These are phyloP conservation scores for Psettodes erumei DNA, from an alignment of 2,113 vertebrate species.

Conservation along the genomic window DNA sequence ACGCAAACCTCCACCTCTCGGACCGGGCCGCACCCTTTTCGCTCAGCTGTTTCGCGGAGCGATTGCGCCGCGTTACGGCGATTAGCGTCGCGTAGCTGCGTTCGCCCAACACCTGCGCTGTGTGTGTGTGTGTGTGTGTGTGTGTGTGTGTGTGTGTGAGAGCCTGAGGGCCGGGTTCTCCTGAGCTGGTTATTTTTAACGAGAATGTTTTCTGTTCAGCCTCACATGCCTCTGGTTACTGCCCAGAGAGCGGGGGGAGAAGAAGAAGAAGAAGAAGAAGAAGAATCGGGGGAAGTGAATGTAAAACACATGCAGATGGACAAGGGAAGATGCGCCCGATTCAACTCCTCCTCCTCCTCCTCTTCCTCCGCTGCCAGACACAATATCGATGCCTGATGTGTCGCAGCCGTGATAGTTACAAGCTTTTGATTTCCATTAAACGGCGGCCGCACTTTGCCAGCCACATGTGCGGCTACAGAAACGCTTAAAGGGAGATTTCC, in stretches of 20 bases:
- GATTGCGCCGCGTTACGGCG: not conserved
- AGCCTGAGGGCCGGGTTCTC: constrained; percentile 41
- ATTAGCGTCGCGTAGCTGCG: not conserved
- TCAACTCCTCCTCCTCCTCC: not conserved
- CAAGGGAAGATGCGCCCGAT: not conserved
- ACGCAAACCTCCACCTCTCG: too few relatives aligned
- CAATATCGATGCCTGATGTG: not conserved
- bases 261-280: too few relatives aligned
- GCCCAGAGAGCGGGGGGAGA: constrained; percentile 26
- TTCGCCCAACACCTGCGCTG: constrained; percentile 50
- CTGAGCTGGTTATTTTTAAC: constrained; percentile 55
- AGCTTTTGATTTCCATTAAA: constrained; percentile 30
- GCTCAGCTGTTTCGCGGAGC: too few relatives aligned
- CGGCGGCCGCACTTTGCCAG: not conserved
- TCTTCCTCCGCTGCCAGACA: constrained; percentile 3
- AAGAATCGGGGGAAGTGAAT: constrained; percentile 27
- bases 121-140: constrained; percentile 34
- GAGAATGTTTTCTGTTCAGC: constrained; percentile 40
- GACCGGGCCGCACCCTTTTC: too few relatives aligned
- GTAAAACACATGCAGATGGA: constrained; percentile 34
- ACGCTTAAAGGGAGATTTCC: not conserved
- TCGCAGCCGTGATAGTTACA: not conserved
- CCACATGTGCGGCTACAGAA: constrained; percentile 15
- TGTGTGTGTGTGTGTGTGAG: constrained; percentile 34
- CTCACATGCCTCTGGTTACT: constrained; percentile 73